phyloP scores from a whole-genome alignment of 2,797 vertebrate species.

The Scyliorhinus canicula region DNA sequence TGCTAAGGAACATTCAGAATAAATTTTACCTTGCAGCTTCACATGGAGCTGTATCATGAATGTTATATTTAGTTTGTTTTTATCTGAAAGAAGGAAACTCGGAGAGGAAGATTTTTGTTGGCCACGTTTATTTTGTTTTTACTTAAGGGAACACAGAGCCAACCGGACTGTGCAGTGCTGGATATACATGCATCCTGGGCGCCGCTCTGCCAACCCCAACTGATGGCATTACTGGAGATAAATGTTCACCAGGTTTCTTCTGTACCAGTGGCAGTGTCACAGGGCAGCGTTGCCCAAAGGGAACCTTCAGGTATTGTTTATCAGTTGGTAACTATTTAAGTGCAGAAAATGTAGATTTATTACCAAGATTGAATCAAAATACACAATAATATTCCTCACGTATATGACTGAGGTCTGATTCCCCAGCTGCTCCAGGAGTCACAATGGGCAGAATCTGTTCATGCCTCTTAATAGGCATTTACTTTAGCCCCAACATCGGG shows the following conservation, averaged over 20 bases:
- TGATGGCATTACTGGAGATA: constrained; percentile 10
- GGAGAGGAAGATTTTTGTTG: not conserved
- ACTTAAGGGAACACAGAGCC: not conserved
- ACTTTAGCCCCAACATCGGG: not conserved
- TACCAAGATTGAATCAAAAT: no score
- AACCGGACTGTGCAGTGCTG: not conserved
- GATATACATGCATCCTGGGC: not conserved
- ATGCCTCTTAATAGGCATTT: not conserved
- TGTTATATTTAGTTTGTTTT: not conserved
- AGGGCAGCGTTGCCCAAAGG: not conserved
- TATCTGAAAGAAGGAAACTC: not conserved
- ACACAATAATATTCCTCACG: not conserved
- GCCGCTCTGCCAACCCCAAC: not conserved
- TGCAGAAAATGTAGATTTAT: not conserved
- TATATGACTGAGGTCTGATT: not conserved
- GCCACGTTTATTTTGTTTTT: not conserved
- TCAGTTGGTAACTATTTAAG: not conserved
- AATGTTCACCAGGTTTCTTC: constrained; percentile 6
- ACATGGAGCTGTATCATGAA: not conserved
- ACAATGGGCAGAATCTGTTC: not conserved
- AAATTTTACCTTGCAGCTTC: not conserved
- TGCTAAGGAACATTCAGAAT: no score
- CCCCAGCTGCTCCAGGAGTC: not conserved
- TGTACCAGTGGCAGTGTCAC: not conserved
- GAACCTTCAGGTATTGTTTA: constrained; percentile 29